Evolutionary conservation across 2,888 invertebrate genomes (phyloP).

Genomic region (Drosophila leonis): DNA sequence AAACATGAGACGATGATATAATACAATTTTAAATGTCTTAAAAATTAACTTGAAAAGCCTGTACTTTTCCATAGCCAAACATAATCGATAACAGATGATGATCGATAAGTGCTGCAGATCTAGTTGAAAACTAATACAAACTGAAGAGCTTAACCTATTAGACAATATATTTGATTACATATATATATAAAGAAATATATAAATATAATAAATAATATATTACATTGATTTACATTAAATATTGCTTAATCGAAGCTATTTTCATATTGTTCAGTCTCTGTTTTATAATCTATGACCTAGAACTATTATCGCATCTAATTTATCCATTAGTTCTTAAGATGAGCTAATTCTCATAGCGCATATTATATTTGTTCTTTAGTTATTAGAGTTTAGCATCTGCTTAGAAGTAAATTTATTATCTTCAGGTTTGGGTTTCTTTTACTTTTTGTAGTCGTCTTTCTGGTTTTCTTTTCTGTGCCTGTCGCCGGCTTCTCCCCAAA

Average conservation of each 20-base stretch:
- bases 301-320: not conserved
- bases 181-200: too few species aligned
- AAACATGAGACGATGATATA: conserved; percentile 8
- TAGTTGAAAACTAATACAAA: not conserved
- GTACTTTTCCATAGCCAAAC: conserved; percentile 10
- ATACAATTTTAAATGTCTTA: conserved; percentile 16
- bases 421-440: conserved; percentile 27
- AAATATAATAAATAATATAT: too few species aligned
- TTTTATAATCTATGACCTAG: not conserved
- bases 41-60: not conserved
- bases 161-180: not conserved
- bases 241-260: not conserved
- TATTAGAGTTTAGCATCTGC: not conserved
- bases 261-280: not conserved
- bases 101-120: not conserved
- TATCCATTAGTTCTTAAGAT: not conserved
- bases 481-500: conserved; percentile 10
- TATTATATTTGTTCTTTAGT: conserved; percentile 17
- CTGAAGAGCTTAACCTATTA: not conserved
- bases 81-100: conserved; percentile 2
- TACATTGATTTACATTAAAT: too few species aligned
- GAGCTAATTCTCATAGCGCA: conserved; percentile 9
- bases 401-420: conserved; percentile 52
- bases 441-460: conserved; percentile 1
- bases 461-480: conserved; percentile 20